Evolutionary conservation across 2,888 invertebrate species (phyloP), one percentile per base, ranked within the genome.

Genomic region (Drosophila meridiana): DNA sequence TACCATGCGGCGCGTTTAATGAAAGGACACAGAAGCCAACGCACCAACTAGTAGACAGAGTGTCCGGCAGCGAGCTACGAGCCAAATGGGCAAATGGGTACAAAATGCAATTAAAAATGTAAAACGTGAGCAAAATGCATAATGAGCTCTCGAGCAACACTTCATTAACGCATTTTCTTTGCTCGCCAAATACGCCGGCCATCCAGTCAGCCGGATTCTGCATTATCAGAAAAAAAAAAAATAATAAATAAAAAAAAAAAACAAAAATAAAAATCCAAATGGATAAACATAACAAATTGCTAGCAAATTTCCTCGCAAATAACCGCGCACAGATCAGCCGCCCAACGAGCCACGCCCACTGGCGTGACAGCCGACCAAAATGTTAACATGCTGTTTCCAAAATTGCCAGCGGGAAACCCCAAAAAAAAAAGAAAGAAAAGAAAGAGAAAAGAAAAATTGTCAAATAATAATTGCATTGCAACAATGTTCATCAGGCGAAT

Each of bases 381-480:
- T 89, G 89, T 87, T 87, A 87, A 87, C 89, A 89, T 84, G 87
- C 89, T 87, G 89, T 87, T 87, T 76, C 80, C 87, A 85, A 87
- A 82, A 82, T 77, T 62, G 65, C 50, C 73, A 66, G 28, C 28
- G 66, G 68, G 67, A 52, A 58, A 73, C 62, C 59, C 60, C 50
- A 66, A 68, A 34, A 34, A 52, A 13, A 34, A 28, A 3, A 13
- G 6, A 40, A n/a, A 40, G 6, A n/a, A 40, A 40, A 40, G 4
- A 36, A 9, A 38, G 13, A 11, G 13, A 4, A 2, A 20, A 20
- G 13, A 74, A 69, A 40, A 20, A 20, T 20, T 53, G 61, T 32
- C 58, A 38, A 28, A 28, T 47, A 40, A 57, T 40, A 34, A 20
- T 11, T 32, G 20, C 14, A 36, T 50, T 20, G 6, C 32, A 13